Base-by-base conservation (phyloP, 2,797 vertebrate genomes). In the Diceros bicornis region DNA sequence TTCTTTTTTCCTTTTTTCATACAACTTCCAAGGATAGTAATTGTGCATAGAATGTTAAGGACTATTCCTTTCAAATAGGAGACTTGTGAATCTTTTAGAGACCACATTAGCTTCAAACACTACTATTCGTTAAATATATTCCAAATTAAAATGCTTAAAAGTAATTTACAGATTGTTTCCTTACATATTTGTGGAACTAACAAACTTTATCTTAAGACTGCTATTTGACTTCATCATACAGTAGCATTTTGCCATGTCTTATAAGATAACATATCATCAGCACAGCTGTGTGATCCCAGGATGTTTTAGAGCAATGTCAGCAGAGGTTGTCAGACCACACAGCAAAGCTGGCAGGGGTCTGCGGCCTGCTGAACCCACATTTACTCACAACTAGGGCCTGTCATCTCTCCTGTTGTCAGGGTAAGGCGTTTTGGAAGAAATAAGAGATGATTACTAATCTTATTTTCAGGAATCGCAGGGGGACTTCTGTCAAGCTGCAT, bases 1-100 rank as follows among this genome's bases (percentile, higher is more conserved):
- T 84, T 88, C 25, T 79, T 96, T 82, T 68, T n/a, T 23, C 3
- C 44, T 59, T 62, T 89, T 69, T 41, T 12, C 77, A 83, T 92
- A 11, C 12, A 44, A 18, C 18, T 84, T 83, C 41, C 11, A 44
- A 83, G 7, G 4, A 71, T 68, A 96, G 21, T 81, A 62, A 95
- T 52, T 69, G 27, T 37, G 27, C 6, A 64, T n/a, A 14, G 34
- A 78, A 34, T 32, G 6, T 82, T 77, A 75, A 62, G 18, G 20
- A 41, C 59, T 74, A 89, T 4, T 9, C 3, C 7, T 88, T 93
- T 71, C 3, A 59, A 17, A 32, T 71, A 55, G 25, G 25, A 89
- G 66, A 61, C 13, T 17, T 69, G 8, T 37, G 17, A 32, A 37
- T 83, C 14, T 88, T 62, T 79, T 68, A 93, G 29, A 57, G 8